Conservation (phyloP, 2,113 vertebrate species). For the Genyomyrus donnyi region DNA sequence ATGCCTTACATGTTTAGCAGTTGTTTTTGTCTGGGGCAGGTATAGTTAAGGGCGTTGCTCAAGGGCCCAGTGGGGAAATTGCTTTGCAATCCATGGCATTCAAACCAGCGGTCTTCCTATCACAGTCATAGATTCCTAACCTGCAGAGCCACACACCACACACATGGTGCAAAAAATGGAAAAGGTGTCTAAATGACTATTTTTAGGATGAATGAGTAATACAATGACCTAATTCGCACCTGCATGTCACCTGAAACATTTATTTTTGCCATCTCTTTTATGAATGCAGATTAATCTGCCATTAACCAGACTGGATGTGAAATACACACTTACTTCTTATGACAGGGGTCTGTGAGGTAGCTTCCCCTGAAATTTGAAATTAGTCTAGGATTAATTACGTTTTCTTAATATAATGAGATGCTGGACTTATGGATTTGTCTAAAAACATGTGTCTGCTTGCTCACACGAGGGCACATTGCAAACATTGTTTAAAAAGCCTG, state of each 20-base stretch:
- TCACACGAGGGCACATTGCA: neutral
- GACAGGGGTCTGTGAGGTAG: neutral
- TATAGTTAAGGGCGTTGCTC: neutral
- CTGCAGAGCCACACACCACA: neutral
- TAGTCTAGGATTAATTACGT: neutral
- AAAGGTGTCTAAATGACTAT: neutral
- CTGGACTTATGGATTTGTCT: too few relatives aligned
- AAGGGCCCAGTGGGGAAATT: neutral
- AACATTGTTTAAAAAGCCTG: neutral
- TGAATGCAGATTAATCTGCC: neutral
- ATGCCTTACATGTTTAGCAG: neutral
- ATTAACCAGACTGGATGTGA: neutral
- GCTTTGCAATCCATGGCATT: neutral
- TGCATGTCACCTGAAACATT: neutral
- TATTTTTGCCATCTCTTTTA: neutral
- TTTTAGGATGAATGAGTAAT: constrained; percentile 7
- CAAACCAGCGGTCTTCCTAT: neutral
- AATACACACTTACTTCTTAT: neutral
- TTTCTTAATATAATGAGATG: neutral
- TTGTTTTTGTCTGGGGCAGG: neutral
- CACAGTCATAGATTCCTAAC: neutral
- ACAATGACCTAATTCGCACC: constrained; percentile 1
- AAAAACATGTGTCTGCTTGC: neutral
- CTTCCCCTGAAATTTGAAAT: neutral
- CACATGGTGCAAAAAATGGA: neutral